Evolutionary conservation across 2,888 invertebrate species (phyloP).

Genomic region (Metalampra italica): DNA sequence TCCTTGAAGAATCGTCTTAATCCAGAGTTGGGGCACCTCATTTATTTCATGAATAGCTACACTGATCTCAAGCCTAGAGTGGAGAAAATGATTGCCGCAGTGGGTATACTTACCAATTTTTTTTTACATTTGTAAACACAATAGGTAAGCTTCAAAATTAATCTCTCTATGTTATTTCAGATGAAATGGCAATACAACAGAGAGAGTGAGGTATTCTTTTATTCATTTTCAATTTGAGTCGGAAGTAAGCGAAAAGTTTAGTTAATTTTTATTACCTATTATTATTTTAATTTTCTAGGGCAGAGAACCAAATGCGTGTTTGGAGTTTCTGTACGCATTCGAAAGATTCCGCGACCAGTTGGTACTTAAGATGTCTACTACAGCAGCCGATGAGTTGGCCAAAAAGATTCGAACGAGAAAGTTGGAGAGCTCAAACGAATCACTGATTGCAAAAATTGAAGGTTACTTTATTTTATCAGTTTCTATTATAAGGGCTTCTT

Average conservation of each 20-base stretch:
- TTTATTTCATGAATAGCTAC: conserved; percentile 65
- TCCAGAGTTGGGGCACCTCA: conserved; percentile 60
- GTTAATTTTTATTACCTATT: too few relatives aligned
- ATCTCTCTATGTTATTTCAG: too few relatives aligned
- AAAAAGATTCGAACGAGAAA: conserved; percentile 58
- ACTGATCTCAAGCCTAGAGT: conserved; percentile 46
- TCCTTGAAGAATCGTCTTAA: conserved; percentile 61
- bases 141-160: too few relatives aligned
- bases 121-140: too few relatives aligned
- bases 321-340: conserved; percentile 50
- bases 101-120: conserved; percentile 15
- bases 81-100: conserved; percentile 50
- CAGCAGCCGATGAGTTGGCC: conserved; percentile 67
- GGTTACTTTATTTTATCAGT: conserved; percentile 28
- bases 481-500: too few relatives aligned
- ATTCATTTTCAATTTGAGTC: too few relatives aligned
- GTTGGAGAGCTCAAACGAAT: conserved; percentile 59
- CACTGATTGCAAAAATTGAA: conserved; percentile 50
- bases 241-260: too few relatives aligned
- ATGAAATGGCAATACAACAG: too few relatives aligned
- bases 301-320: conserved; percentile 12
- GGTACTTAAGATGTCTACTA: conserved; percentile 54
- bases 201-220: too few relatives aligned
- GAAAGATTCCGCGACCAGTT: conserved; percentile 59
- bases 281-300: neutral